A percentile compares a stretch with the other conserved stretches of the same genome.
Conservation (phyloP, 1,140 invertebrate genomes). For the Hyles euphorbiae region DNA sequence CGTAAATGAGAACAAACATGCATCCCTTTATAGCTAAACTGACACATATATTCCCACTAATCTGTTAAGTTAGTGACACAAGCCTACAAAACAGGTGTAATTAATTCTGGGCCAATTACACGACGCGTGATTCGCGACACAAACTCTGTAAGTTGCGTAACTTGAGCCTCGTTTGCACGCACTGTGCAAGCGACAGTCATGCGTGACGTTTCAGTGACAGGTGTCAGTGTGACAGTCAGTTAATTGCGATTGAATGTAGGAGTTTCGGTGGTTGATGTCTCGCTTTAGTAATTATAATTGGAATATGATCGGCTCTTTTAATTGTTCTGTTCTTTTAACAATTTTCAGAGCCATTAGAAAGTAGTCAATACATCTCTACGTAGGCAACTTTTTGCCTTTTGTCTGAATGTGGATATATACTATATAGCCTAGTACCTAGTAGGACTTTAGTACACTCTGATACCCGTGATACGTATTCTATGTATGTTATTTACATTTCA, state of each 20-base stretch:
- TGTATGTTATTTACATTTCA: too few relatives aligned
- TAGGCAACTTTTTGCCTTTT: too few relatives aligned
- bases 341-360: too few relatives aligned
- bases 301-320: neutral
- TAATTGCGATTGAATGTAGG: neutral
- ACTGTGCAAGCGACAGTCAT: neutral
- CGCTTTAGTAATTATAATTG: neutral
- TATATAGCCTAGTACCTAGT: too few relatives aligned
- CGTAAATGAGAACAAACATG: neutral
- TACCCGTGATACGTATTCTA: too few relatives aligned
- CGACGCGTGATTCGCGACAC: slow-evolving; percentile 34
- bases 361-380: too few relatives aligned
- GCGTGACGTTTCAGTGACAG: neutral
- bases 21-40: neutral
- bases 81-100: slow-evolving; percentile 38
- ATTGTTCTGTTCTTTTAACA: too few relatives aligned
- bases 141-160: slow-evolving; percentile 32
- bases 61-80: slow-evolving; percentile 4
- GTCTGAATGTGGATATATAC: too few relatives aligned
- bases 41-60: neutral
- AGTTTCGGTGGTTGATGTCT: neutral
- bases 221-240: neutral
- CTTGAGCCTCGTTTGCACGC: slow-evolving; percentile 15
- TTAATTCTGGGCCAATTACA: slow-evolving; percentile 54
- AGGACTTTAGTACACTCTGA: too few relatives aligned